These are phyloP conservation scores for Eustalomyia histrio DNA, from an alignment of 2,888 invertebrate genomes.

Conservation along the genomic window DNA sequence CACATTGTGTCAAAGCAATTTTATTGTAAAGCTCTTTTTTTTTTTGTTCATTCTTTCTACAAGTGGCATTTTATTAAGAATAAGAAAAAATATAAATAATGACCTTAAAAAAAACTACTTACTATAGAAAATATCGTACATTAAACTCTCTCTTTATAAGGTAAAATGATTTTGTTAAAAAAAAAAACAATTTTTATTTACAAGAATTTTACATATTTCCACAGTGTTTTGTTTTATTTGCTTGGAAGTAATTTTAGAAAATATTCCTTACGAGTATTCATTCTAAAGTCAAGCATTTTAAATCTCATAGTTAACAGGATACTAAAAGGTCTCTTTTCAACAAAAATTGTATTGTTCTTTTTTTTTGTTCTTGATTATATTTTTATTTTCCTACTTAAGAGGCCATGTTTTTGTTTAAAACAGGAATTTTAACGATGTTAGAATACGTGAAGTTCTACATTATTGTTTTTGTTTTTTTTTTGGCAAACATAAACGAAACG, in stretches of 20 bases:
- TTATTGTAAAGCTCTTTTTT: slow-evolving; percentile 11
- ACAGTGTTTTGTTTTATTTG: slow-evolving; percentile 52
- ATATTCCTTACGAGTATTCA: neutral
- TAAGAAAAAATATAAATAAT: slow-evolving; percentile 5
- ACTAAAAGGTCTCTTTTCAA: neutral
- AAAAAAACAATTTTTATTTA: slow-evolving; percentile 24
- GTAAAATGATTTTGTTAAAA: slow-evolving; percentile 15
- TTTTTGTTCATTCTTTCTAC: neutral
- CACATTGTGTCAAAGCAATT: slow-evolving; percentile 27
- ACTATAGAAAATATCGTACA: slow-evolving; percentile 24
- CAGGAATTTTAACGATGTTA: slow-evolving; percentile 63
- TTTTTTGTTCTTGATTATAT: neutral
- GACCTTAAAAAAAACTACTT: neutral
- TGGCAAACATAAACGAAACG: slow-evolving; percentile 24
- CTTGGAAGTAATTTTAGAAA: slow-evolving; percentile 19
- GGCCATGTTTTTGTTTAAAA: slow-evolving; percentile 10
- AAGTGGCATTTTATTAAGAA: neutral
- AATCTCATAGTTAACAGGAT: slow-evolving; percentile 25
- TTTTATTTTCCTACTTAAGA: neutral
- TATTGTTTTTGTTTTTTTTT: slow-evolving; percentile 26
- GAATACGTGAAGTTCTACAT: slow-evolving; percentile 21
- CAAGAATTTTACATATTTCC: slow-evolving; percentile 63
- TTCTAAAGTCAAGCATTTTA: neutral
- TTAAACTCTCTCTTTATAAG: slow-evolving; percentile 56
- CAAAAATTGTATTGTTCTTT: slow-evolving; percentile 50